Base-by-base conservation (phyloP, 2,113 vertebrate genomes). In the Muntiacus reevesi region DNA sequence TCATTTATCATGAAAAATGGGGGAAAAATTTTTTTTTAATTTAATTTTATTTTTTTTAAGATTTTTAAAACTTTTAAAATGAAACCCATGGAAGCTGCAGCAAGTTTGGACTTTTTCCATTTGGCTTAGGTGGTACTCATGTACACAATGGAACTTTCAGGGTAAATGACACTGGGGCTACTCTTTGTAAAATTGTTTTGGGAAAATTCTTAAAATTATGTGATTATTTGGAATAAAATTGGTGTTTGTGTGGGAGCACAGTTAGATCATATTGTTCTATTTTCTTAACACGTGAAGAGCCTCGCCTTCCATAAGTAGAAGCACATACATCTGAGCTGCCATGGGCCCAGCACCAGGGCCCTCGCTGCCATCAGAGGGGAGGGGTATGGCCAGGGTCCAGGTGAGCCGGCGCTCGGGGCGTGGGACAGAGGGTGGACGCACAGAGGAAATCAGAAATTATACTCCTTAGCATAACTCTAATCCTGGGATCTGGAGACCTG, bases 181-280 rank as follows among this genome's bases (percentile, higher is more conserved):
- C 64, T 95, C 93, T 97, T 97, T 96, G 19, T 97, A 95, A 91
- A 95, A 96, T 10, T 94, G 27, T 54, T 89, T 87, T 91, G 87
- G 60, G 71, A 91, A 93, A 93, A 92, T 54, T 59, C 15, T 96
- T 97, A 62, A 96, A 97, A 97, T 98, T 97, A 96, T 98, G 95
- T 97, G 45, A 97, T 89, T 92, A 67, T 97, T 95, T 92, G 79
- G 78, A 98, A 97, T 97, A 98, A 97, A 96, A 87, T 96, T 60
- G 81, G 30, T 95, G 19, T 89, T 90, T 96, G 60, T 96, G 7
- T 96, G 86, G 47, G 87, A 95, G 94, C 30, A 92, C 11, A 25
- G 5, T 89, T 93, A 95, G 84, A 85, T 57, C 57, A 57, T 97
- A 57, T 94, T 62, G 64, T 97, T 96, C 40, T 76, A 2, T 97